Evolutionary conservation across 2,888 invertebrate species (phyloP), one percentile per base, ranked within the genome.

Genomic region (Ashinkailepas kermadecensis): DNA sequence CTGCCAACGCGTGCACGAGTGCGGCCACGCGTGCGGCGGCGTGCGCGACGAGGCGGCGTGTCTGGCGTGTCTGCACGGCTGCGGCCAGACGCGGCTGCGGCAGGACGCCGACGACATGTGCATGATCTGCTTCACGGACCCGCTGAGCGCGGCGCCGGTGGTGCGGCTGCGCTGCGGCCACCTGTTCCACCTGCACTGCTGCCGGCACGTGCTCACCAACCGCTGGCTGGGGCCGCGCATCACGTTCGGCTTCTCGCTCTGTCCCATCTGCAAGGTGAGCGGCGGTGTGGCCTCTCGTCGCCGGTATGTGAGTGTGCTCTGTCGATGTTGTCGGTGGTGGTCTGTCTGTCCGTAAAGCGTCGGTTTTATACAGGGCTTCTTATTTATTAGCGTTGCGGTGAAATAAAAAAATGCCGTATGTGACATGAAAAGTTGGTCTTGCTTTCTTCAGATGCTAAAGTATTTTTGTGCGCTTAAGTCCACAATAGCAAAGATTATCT

Each of bases 91-190:
- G n/a, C 59, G 81, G 56, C 89, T 98, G 81, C 93, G 95, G 23
- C 99, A 99, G 88, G 99, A 99, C 87, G 96, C 96, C 0, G 99
- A 99, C 86, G 99, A 99, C 87, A 97, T 99, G 96, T 99, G 99
- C 88, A 98, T 99, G 95, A 96, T 99, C 85, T 99, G 99, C 88
- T 99, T 99, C 88, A 96, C 97, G 0, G 99, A 99, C 87, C 96
- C 98, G 0, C 89, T 99, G 74, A 94, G 96, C 59, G 96, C 95
- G 84, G 97, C 98, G 0, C 99, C 99, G 15, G 95, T 97, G 6
- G 86, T 88, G 15, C 89, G 95, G 92, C 88, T 98, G 81, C 91
- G 92, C 85, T 99, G 99, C 88, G 97, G 97, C 0, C 99, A 99
- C 87, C 95, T 98, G 21, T 99, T 99, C 88, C 99, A 99, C 86